A percentile compares a stretch with the other conserved stretches of the same genome.
Conservation (phyloP, 2,797 vertebrate species). For the Bradypodion pumilum region DNA sequence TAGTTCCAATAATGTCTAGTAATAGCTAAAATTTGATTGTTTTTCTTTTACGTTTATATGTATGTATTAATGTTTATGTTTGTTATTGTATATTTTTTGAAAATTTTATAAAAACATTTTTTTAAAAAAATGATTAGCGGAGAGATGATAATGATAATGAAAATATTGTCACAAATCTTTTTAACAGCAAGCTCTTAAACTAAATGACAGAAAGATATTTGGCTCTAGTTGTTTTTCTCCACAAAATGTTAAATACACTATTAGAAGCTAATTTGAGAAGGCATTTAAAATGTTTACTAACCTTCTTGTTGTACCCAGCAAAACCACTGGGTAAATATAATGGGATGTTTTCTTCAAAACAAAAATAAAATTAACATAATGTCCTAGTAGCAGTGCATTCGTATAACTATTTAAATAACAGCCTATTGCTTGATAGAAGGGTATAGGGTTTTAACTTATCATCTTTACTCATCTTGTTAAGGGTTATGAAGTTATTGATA, state of each 20-base stretch:
- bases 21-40: no score
- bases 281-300: slow-evolving; percentile 28
- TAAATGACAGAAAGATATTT: slow-evolving; percentile 24
- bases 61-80: no score
- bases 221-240: slow-evolving; percentile 14
- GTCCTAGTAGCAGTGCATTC: neutral
- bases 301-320: slow-evolving; percentile 7
- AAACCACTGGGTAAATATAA: neutral
- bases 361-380: neutral
- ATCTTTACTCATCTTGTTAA: no score
- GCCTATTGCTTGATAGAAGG: neutral
- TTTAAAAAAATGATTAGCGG: no score
- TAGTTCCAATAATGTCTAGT: no score
- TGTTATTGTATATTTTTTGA: no score
- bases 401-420: no score
- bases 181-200: slow-evolving; percentile 12
- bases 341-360: neutral
- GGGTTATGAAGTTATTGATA: no score
- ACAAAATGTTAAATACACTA: slow-evolving; percentile 33
- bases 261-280: slow-evolving; percentile 34
- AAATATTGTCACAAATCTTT: slow-evolving; percentile 52
- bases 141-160: slow-evolving; percentile 74
- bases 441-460: neutral
- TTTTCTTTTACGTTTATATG: no score
- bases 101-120: no score